Percentiles rank a stretch among this genome's conserved stretches.
Evolutionary conservation across 2,113 vertebrate species (phyloP).

Genomic region (Sylvia atricapilla): DNA sequence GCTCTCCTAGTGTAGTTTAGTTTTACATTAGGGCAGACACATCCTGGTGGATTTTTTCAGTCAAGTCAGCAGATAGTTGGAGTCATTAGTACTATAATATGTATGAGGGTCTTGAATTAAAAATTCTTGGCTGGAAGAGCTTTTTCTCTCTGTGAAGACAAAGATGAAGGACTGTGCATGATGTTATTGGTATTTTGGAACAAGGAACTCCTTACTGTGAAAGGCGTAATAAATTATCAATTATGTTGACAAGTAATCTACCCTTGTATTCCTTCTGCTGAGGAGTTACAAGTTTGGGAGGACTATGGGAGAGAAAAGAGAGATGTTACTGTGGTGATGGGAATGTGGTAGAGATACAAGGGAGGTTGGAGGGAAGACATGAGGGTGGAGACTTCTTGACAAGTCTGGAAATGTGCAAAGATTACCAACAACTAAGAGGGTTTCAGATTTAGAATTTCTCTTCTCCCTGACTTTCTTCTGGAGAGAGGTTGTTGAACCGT

Average conservation of each 20-base stretch:
- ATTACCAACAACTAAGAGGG: neutral
- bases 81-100: constrained; percentile 37
- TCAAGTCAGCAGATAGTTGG: constrained; percentile 57
- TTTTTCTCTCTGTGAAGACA: constrained; percentile 1
- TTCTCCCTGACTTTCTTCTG: neutral
- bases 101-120: constrained; percentile 25
- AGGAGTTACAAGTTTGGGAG: neutral
- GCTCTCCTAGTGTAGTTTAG: neutral
- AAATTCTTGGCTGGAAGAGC: constrained; percentile 33
- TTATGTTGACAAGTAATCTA: constrained; percentile 24
- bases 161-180: constrained; percentile 5
- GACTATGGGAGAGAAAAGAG: neutral
- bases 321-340: neutral
- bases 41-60: constrained; percentile 51
- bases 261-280: neutral
- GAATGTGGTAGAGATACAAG: neutral
- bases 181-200: constrained; percentile 42
- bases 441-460: neutral
- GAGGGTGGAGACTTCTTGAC: neutral
- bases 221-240: neutral
- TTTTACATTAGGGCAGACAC: constrained; percentile 34
- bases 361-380: neutral
- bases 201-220: constrained; percentile 13
- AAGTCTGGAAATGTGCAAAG: neutral
- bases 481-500: neutral